Percentiles rank a stretch among this genome's conserved stretches.
phyloP scores from a whole-genome alignment of 1,140 invertebrate species.

The Brachionus paranguensis region DNA sequence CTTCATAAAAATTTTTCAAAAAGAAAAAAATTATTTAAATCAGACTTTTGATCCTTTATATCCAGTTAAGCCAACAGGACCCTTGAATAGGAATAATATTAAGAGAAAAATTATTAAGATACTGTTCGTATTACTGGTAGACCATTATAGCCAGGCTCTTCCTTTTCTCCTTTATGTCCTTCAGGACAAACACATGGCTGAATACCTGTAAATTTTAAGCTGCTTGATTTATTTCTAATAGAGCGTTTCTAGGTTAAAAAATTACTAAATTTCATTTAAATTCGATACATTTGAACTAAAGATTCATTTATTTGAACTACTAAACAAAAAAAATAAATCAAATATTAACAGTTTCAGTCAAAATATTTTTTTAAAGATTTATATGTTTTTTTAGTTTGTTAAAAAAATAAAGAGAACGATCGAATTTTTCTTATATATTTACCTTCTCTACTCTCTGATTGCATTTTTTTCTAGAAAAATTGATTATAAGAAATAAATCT shows the following conservation, averaged over 20 bases:
- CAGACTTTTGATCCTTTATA: not conserved
- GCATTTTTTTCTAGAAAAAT: too few species aligned
- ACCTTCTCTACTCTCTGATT: too few species aligned
- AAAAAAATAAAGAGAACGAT: too few species aligned
- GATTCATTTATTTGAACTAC: not conserved
- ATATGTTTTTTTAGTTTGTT: too few species aligned
- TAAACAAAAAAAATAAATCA: not conserved
- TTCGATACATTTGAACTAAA: not conserved
- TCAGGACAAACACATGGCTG: not conserved
- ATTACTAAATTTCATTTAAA: not conserved
- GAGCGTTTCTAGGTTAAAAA: not conserved
- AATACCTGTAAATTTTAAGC: not conserved
- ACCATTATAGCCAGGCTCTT: not conserved
- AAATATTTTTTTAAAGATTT: too few species aligned
- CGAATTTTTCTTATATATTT: too few species aligned
- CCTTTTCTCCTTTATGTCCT: conserved; percentile 8
- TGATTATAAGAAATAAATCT: too few species aligned
- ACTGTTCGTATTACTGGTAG: not conserved
- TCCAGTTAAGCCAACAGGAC: conserved; percentile 20
- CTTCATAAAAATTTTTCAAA: not conserved
- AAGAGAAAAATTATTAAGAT: not conserved
- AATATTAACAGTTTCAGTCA: not conserved
- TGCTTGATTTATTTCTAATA: not conserved
- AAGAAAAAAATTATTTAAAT: not conserved
- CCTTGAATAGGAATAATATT: not conserved